A percentile compares a stretch with the other conserved stretches of the same genome.
phyloP scores from a whole-genome alignment of 2,113 vertebrate genomes.

The Merops nubicus region DNA sequence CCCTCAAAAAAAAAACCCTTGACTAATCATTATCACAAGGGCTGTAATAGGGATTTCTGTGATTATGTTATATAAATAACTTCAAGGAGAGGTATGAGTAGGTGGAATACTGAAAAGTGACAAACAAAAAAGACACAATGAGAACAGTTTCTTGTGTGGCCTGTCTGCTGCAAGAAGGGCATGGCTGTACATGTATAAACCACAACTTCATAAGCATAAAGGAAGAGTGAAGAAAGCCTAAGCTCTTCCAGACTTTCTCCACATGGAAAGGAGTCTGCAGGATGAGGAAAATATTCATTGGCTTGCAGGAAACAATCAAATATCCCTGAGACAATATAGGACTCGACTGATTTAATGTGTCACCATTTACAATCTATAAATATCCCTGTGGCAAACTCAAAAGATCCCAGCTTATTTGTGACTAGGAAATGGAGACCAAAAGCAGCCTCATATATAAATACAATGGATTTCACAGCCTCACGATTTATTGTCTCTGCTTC shows the following conservation, averaged over 20 bases:
- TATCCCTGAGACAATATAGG: not conserved
- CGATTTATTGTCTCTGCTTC: constrained; percentile 47
- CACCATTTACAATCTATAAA: constrained; percentile 51
- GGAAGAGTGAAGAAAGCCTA: not conserved
- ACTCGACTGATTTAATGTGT: constrained; percentile 20
- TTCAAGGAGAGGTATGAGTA: not conserved
- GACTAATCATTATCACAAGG: not conserved
- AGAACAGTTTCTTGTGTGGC: not conserved
- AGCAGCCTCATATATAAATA: constrained; percentile 34
- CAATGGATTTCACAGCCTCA: constrained; percentile 23
- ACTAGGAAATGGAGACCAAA: constrained; percentile 34
- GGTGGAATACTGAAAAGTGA: not conserved
- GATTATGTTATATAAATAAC: not conserved
- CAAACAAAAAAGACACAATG: not conserved
- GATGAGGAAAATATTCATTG: not conserved
- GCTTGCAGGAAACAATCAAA: constrained; percentile 23
- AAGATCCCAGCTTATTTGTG: constrained; percentile 35
- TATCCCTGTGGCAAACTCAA: not conserved
- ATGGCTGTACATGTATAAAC: not conserved
- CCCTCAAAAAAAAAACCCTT: not conserved
- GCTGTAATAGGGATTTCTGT: not conserved
- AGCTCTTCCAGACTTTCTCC: not conserved
- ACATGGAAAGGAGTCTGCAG: not conserved
- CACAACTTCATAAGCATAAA: not conserved
- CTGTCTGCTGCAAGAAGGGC: not conserved